phyloP scores from a whole-genome alignment of 2,888 invertebrate genomes.

The Augiades crinisus region DNA sequence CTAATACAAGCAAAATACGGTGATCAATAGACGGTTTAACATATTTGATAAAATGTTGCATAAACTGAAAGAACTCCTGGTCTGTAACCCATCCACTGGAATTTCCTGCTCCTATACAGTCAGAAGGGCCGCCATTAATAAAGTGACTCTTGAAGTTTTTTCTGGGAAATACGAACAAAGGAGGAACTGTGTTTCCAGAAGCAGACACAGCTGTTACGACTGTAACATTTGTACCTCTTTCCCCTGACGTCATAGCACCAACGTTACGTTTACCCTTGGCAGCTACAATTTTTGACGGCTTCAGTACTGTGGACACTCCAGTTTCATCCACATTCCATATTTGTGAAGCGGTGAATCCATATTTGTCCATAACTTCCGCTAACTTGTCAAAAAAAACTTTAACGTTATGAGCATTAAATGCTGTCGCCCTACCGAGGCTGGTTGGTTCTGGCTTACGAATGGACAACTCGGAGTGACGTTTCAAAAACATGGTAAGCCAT shows the following conservation, averaged over 20 bases:
- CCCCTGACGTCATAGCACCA: slow-evolving; percentile 35
- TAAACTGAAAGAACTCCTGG: slow-evolving; percentile 25
- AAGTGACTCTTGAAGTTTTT: slow-evolving; percentile 28
- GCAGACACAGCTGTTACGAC: slow-evolving; percentile 35
- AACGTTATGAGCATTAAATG: slow-evolving; percentile 39
- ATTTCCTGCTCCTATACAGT: slow-evolving; percentile 30
- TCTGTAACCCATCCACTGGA: slow-evolving; percentile 31
- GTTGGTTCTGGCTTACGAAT: slow-evolving; percentile 39
- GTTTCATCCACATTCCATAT: slow-evolving; percentile 39
- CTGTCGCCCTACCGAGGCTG: slow-evolving; percentile 38
- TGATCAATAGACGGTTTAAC: slow-evolving; percentile 31
- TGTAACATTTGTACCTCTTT: slow-evolving; percentile 42
- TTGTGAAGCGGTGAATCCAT: slow-evolving; percentile 30
- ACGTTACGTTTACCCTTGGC: slow-evolving; percentile 37
- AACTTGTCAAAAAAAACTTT: slow-evolving; percentile 38
- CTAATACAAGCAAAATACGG: slow-evolving; percentile 31
- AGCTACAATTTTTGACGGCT: slow-evolving; percentile 38
- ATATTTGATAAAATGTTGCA: slow-evolving; percentile 31
- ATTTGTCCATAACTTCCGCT: slow-evolving; percentile 34
- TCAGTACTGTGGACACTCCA: slow-evolving; percentile 36
- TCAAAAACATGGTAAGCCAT: too few species aligned
- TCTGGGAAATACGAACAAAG: slow-evolving; percentile 28
- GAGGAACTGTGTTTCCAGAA: slow-evolving; percentile 31
- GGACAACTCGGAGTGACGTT: slow-evolving; percentile 36
- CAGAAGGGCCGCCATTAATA: slow-evolving; percentile 30